phyloP scores from a whole-genome alignment of 1,140 invertebrate genomes.

The Apis laboriosa region DNA sequence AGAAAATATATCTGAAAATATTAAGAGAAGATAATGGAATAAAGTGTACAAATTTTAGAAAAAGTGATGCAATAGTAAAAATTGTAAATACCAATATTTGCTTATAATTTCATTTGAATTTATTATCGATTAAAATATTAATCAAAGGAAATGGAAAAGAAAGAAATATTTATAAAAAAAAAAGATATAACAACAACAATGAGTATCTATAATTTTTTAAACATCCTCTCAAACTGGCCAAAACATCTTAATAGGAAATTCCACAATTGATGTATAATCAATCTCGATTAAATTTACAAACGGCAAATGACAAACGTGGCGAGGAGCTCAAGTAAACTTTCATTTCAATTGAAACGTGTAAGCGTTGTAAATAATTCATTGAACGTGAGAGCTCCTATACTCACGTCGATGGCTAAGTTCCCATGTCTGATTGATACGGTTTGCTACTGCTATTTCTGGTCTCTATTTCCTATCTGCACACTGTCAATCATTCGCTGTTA shows the following conservation, averaged over 20 bases:
- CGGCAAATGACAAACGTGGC: background rate
- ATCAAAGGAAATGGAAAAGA: too few relatives aligned
- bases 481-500: slow-evolving; percentile 37
- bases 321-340: background rate
- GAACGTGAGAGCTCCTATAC: slow-evolving; percentile 20
- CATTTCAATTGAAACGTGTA: background rate
- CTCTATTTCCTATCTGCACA: slow-evolving; percentile 33
- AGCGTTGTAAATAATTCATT: slow-evolving; percentile 37
- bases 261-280: background rate
- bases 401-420: slow-evolving; percentile 16
- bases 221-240: too few relatives aligned
- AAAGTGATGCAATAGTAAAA: too few relatives aligned
- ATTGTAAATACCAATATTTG: too few relatives aligned
- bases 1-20: too few relatives aligned
- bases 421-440: slow-evolving; percentile 41
- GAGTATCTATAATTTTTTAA: too few relatives aligned
- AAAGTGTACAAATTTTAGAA: too few relatives aligned
- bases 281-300: background rate
- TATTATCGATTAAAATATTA: too few relatives aligned
- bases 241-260: background rate
- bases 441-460: slow-evolving; percentile 21
- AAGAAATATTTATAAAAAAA: too few relatives aligned
- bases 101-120: too few relatives aligned
- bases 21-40: too few relatives aligned
- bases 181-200: too few relatives aligned